phyloP scores from a whole-genome alignment of 1,140 invertebrate genomes.

The Diorhabda carinulata region DNA sequence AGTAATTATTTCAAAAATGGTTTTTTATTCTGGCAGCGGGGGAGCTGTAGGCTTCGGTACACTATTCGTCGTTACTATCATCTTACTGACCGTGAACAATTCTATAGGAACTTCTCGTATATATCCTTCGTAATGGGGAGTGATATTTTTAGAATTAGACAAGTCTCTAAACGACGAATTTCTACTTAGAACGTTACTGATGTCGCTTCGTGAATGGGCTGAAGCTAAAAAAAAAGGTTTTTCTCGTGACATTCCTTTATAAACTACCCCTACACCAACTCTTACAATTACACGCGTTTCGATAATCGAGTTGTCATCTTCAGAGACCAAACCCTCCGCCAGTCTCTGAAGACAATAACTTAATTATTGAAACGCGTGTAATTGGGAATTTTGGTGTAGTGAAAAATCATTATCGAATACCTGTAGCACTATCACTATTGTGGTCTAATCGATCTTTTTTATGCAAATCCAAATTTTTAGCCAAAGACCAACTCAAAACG shows the following conservation, averaged over 20 bases:
- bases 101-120: conserved; percentile 48
- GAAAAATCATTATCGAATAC: too few species aligned
- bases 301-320: too few species aligned
- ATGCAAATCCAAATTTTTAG: conserved; percentile 29
- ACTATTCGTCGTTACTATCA: conserved; percentile 31
- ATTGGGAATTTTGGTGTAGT: too few species aligned
- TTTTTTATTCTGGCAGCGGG: not conserved
- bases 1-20: too few species aligned
- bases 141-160: conserved; percentile 16
- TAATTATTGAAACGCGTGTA: too few species aligned
- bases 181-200: conserved; percentile 10
- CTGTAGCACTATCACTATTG: too few species aligned
- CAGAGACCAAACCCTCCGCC: too few species aligned
- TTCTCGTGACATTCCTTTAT: too few species aligned
- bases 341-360: too few species aligned
- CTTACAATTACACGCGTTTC: too few species aligned
- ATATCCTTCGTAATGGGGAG: conserved; percentile 37
- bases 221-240: conserved; percentile 25
- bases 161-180: conserved; percentile 25
- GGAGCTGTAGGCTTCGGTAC: not conserved
- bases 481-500: conserved; percentile 44
- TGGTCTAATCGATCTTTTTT: too few species aligned
- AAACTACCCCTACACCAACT: too few species aligned
- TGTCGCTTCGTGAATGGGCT: conserved; percentile 20
- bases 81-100: conserved; percentile 48